Evolutionary conservation across 2,797 vertebrate genomes (phyloP).

Genomic region (Mycteria americana): DNA sequence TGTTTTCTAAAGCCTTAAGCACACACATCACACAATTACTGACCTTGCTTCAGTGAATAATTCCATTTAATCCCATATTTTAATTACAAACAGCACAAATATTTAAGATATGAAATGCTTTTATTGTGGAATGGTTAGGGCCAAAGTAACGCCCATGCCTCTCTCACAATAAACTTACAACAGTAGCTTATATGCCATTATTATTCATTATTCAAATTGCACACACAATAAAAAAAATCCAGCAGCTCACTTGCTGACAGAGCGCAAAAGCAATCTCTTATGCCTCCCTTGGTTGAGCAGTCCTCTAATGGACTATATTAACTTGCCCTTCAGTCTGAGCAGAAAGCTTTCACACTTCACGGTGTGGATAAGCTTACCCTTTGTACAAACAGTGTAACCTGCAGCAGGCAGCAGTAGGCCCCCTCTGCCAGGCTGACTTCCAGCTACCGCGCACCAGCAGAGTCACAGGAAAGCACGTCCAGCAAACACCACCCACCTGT

Average conservation of each 20-base stretch:
- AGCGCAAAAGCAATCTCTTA: not conserved
- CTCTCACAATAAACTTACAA: not conserved
- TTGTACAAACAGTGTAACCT: not conserved
- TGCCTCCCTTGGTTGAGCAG: not conserved
- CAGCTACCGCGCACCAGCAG: not conserved
- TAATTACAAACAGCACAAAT: conserved; percentile 37
- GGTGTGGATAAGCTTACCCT: not conserved
- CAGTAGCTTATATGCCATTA: conserved; percentile 1
- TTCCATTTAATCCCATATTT: conserved; percentile 1
- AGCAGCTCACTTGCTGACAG: conserved; percentile 9
- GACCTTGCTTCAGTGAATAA: not conserved
- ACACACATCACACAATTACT: not conserved
- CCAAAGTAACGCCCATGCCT: not conserved
- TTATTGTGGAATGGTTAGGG: not conserved
- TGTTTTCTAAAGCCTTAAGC: conserved; percentile 1
- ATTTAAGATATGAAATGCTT: not conserved
- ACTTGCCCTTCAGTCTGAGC: not conserved
- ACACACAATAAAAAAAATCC: not conserved
- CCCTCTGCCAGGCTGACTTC: not conserved
- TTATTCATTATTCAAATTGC: not conserved
- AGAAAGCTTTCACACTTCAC: not conserved
- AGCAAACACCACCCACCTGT: not conserved
- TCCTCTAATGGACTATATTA: not conserved
- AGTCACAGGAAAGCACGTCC: too few relatives aligned
- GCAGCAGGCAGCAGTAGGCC: rapidly evolving